Evolutionary conservation across 2,888 invertebrate species (phyloP).

Genomic region (Meta bourneti): DNA sequence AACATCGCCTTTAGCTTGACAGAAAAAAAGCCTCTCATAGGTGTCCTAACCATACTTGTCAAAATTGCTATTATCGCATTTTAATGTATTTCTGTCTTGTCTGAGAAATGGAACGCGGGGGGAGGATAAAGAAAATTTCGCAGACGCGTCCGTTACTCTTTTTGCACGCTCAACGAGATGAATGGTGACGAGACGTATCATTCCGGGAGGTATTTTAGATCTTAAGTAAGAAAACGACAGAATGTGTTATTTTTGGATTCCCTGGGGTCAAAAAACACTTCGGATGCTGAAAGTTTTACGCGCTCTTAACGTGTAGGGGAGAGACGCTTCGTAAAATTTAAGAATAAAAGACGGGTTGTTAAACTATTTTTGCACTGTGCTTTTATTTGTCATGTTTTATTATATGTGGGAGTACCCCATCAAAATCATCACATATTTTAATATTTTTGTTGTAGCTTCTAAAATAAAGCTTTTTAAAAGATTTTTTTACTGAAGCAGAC

Average conservation of each 20-base stretch:
- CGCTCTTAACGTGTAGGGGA: neutral
- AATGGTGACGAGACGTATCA: constrained; percentile 31
- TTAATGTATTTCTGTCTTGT: too few relatives aligned
- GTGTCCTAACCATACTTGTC: too few relatives aligned
- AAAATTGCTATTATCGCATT: too few relatives aligned
- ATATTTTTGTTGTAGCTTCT: too few relatives aligned
- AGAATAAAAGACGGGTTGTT: neutral
- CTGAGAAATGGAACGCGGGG: neutral
- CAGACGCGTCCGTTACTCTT: neutral
- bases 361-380: neutral
- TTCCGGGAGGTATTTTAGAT: constrained; percentile 38
- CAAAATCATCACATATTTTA: too few relatives aligned
- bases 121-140: neutral
- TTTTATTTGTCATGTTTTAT: too few relatives aligned
- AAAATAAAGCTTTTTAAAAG: too few relatives aligned
- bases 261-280: constrained; percentile 21
- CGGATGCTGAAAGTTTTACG: constrained; percentile 29
- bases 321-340: neutral
- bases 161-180: neutral
- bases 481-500: too few relatives aligned
- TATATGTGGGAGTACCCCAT: too few relatives aligned
- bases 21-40: too few relatives aligned
- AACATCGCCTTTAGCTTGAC: too few relatives aligned
- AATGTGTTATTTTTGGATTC: constrained; percentile 46
- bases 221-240: constrained; percentile 13